Percentiles rank a stretch among this genome's conserved stretches.
phyloP scores from a whole-genome alignment of 2,797 vertebrate species.

The Sitta carolinensis region DNA sequence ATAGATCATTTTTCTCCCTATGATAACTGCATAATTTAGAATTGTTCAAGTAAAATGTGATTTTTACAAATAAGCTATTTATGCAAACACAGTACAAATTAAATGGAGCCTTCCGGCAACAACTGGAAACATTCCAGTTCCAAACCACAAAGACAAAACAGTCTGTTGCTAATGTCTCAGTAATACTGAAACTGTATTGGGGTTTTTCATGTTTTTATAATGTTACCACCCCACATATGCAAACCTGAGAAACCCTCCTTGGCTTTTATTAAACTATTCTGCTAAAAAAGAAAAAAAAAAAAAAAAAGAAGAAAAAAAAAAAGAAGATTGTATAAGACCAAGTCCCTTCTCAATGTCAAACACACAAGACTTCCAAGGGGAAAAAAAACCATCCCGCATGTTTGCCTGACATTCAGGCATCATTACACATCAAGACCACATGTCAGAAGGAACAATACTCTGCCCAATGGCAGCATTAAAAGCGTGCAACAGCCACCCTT shows the following conservation, averaged over 20 bases:
- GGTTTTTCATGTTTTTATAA: not conserved
- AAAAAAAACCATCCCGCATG: not conserved
- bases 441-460: not conserved
- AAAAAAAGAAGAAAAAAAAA: not conserved
- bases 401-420: not conserved
- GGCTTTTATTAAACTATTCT: not conserved
- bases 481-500: not conserved
- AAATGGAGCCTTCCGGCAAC: conserved; percentile 58
- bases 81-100: conserved; percentile 62
- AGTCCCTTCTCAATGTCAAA: not conserved
- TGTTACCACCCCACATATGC: not conserved
- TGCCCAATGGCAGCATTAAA: not conserved
- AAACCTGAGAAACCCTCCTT: not conserved
- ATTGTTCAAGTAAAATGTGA: conserved; percentile 55
- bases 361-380: not conserved
- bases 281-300: not conserved
- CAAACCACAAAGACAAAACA: conserved; percentile 62
- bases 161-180: conserved; percentile 47
- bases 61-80: conserved; percentile 63
- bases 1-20: conserved; percentile 37
- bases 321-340: not conserved
- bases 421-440: not conserved
- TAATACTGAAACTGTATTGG: not conserved
- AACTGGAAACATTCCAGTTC: conserved; percentile 53
- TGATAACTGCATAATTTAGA: conserved; percentile 49